Base-by-base conservation (phyloP, 1,140 invertebrate genomes). In the Eubasilissa regina region DNA sequence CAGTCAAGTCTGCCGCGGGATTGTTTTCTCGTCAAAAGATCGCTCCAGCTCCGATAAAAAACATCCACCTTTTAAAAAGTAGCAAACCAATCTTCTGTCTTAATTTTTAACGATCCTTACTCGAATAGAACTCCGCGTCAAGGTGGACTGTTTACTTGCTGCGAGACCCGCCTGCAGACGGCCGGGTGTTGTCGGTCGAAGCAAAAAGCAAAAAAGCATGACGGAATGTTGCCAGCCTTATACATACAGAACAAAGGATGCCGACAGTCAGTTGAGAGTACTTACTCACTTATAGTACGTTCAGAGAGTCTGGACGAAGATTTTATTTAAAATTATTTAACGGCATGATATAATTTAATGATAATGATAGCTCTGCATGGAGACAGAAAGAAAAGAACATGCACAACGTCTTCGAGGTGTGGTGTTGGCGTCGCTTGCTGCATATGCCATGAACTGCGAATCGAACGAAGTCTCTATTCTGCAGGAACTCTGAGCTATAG, bases 141-240 rank as follows among this genome's bases (percentile, higher is more conserved):
- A 12, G 15, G 4, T 72, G 45, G 1, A 3, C 45, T 51, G 4
- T 70, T 51, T 1, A 44, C 70, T 74, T 11, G 8, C 6, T 4
- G 6, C 7, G 12, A 48, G 15, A 48, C 13, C 56, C 21, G 4
- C 0, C 51, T 12, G 53, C 70, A 21, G 78, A 60, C 76, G 56
- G 77, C 35, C 75, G 45, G 74, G 47, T 75, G 53, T 47, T 73
- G 64, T 60, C 78, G 79, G 74, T 62, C 70, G 21, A 56, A 72
- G 76, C 76, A 82, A 82, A 82, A 82, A 80, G 78, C 81, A 82
- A 82, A 82, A 82, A 82, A 80, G 78, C 81, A 82, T 80, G 78
- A 80, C 75, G 78, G 81, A 82, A 82, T 82, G 81, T 77, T 78
- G 60, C 58, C 64, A 77, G 60, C 62, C n/a, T 6, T 48, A 19